A percentile compares a stretch with the other conserved stretches of the same genome.
phyloP scores from a whole-genome alignment of 2,888 invertebrate species.

The Eupithecia inturbata region DNA sequence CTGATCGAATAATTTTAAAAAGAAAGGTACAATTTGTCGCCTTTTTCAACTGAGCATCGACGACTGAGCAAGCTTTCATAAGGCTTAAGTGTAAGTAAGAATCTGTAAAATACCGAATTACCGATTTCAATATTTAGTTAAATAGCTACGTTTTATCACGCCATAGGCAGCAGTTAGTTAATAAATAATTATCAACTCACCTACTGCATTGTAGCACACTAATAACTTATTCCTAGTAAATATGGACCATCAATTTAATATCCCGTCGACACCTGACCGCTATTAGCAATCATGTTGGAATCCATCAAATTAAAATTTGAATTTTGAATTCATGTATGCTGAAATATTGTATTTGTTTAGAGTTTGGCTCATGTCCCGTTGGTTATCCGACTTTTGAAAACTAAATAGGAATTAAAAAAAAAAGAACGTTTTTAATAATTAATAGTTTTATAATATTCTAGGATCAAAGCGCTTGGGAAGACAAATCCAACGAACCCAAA shows the following conservation, averaged over 20 bases:
- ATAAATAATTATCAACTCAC: not conserved
- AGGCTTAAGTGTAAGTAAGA: too few species aligned
- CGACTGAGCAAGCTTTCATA: too few species aligned
- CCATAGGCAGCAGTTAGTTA: not conserved
- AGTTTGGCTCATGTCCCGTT: not conserved
- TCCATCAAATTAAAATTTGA: slow-evolving; percentile 40
- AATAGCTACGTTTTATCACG: too few species aligned
- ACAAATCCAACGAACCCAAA: too few species aligned
- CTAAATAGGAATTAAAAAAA: not conserved
- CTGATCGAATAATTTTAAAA: too few species aligned
- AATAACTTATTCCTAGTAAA: slow-evolving; percentile 6
- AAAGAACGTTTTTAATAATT: too few species aligned
- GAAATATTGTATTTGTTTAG: slow-evolving; percentile 2
- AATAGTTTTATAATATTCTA: too few species aligned
- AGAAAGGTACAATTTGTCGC: too few species aligned
- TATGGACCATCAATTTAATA: slow-evolving; percentile 22
- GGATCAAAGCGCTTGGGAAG: too few species aligned
- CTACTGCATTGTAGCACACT: not conserved
- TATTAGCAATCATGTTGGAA: slow-evolving; percentile 34
- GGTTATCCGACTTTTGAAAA: not conserved
- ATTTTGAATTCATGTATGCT: slow-evolving; percentile 4
- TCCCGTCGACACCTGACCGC: slow-evolving; percentile 32
- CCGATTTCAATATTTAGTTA: too few species aligned
- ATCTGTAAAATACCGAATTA: too few species aligned
- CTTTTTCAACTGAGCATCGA: too few species aligned